phyloP scores from a whole-genome alignment of 2,888 invertebrate species.

The Drosophila rubida region DNA sequence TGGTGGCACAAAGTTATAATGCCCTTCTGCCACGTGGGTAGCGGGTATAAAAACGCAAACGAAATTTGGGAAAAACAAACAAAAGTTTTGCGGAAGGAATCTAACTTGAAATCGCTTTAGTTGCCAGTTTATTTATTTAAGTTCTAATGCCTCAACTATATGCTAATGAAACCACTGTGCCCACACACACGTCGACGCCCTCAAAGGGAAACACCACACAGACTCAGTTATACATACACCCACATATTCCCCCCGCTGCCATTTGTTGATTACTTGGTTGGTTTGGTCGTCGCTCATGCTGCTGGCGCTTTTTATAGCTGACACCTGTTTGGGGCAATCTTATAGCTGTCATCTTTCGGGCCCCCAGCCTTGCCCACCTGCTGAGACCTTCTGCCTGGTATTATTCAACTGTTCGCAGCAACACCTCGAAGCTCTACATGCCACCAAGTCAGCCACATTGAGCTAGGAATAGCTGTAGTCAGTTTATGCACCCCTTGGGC shows the following conservation, averaged over 20 bases:
- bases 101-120: constrained; percentile 74
- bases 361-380: not conserved
- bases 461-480: not conserved
- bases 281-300: not conserved
- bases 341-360: constrained; percentile 11
- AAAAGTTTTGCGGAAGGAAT: constrained; percentile 51
- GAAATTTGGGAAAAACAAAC: constrained; percentile 19
- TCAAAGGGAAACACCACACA: constrained; percentile 15
- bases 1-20: too few relatives aligned
- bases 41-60: not conserved
- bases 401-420: constrained; percentile 15
- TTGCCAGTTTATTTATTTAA: constrained; percentile 75
- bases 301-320: constrained; percentile 44
- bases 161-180: constrained; percentile 76
- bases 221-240: not conserved
- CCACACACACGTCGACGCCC: constrained; percentile 12
- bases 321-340: constrained; percentile 46
- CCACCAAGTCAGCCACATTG: not conserved
- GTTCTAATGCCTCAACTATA: constrained; percentile 66
- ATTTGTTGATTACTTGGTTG: constrained; percentile 41
- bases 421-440: constrained; percentile 3
- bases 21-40: too few relatives aligned
- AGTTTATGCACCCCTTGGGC: constrained; percentile 5
- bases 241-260: constrained; percentile 30
- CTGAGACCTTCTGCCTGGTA: constrained; percentile 4